Conservation (phyloP, 2,113 vertebrate species). For the Nesospiza acunhae region DNA sequence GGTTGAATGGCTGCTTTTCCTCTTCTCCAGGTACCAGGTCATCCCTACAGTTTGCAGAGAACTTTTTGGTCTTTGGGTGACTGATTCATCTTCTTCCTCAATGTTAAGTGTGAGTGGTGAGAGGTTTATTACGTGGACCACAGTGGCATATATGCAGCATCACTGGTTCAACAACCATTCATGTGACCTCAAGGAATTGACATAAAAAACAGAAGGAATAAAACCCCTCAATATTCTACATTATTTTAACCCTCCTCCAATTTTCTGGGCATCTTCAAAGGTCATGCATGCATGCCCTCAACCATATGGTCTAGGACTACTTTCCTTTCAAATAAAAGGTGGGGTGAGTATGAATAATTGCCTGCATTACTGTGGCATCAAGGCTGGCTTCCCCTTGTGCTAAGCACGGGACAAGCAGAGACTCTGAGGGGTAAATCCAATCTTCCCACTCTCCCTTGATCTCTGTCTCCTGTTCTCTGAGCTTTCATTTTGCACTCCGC, state of each 20-base stretch:
- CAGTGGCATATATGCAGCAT: background rate
- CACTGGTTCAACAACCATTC: background rate
- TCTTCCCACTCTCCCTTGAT: background rate
- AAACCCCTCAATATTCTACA: background rate
- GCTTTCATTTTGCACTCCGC: background rate
- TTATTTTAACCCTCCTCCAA: background rate
- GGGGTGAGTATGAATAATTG: background rate
- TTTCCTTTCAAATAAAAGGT: background rate
- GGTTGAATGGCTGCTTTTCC: background rate
- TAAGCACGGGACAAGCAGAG: background rate
- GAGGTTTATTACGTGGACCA: background rate
- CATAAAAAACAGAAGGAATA: background rate
- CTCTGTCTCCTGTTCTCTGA: background rate
- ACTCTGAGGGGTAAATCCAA: background rate
- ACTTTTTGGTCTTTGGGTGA: background rate
- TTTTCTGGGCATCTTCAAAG: background rate
- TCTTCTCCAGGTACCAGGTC: background rate
- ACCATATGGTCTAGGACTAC: background rate
- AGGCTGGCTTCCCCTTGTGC: background rate
- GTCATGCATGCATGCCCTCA: background rate
- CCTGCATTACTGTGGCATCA: background rate
- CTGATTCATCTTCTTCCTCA: background rate
- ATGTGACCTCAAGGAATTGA: background rate
- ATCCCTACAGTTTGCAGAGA: background rate
- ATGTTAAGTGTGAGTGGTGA: background rate